These are phyloP conservation scores for Ophonus ardosiacus DNA, from an alignment of 2,888 invertebrate species.

Conservation along the genomic window DNA sequence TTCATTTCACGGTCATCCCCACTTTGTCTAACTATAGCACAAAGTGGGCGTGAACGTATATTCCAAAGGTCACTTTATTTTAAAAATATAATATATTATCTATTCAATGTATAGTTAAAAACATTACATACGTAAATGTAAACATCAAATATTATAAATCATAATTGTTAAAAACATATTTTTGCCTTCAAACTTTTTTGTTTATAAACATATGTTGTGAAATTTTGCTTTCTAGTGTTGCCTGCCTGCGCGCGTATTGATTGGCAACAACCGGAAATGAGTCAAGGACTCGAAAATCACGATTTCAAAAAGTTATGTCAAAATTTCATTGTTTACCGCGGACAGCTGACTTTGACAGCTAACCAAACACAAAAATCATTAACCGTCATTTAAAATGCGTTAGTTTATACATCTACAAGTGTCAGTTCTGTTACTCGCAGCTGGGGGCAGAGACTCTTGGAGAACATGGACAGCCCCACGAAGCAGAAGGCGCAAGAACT, in stretches of 20 bases:
- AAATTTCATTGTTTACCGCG: constrained; percentile 60
- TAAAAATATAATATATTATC: neutral
- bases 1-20: neutral
- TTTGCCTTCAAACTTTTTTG: no score
- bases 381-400: constrained; percentile 22
- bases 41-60: constrained; percentile 16
- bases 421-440: neutral
- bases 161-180: no score
- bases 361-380: constrained; percentile 43
- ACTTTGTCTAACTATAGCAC: constrained; percentile 15
- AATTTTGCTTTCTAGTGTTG: constrained; percentile 34
- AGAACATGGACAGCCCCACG: constrained; percentile 58
- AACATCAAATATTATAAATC: neutral
- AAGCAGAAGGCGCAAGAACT: constrained; percentile 62
- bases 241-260: constrained; percentile 39
- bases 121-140: neutral
- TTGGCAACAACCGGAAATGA: constrained; percentile 63
- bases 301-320: constrained; percentile 63
- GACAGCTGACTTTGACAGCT: constrained; percentile 60
- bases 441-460: neutral
- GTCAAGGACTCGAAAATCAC: constrained; percentile 60
- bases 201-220: neutral
- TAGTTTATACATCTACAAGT: neutral
- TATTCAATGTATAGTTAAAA: neutral
- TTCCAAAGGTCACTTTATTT: constrained; percentile 22